A percentile compares a stretch with the other conserved stretches of the same genome.
Conservation (phyloP, 2,888 invertebrate species). For the Eulithis testata region DNA sequence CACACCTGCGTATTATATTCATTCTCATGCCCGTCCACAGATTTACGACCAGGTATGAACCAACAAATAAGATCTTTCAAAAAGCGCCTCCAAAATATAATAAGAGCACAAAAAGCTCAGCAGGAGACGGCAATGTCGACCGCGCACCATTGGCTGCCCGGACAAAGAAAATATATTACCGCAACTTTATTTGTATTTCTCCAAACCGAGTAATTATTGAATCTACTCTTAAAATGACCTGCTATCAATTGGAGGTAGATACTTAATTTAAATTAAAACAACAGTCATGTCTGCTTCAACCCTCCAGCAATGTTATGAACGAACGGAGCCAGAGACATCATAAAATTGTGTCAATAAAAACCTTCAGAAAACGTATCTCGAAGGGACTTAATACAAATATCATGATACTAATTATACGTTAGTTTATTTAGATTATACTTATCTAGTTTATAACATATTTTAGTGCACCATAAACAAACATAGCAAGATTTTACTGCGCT, state of each 20-base stretch:
- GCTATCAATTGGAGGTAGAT: constrained; percentile 16
- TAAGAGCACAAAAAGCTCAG: constrained; percentile 79
- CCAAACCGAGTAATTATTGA: constrained; percentile 54
- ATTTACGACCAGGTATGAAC: constrained; percentile 81
- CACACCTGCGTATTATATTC: constrained; percentile 74
- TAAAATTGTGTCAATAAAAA: constrained; percentile 62
- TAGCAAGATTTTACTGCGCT: constrained; percentile 82
- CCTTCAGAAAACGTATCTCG: constrained; percentile 47
- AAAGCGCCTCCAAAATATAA: constrained; percentile 80
- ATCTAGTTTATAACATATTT: constrained; percentile 85
- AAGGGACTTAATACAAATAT: constrained; percentile 69
- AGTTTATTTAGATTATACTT: constrained; percentile 83
- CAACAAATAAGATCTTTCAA: constrained; percentile 81
- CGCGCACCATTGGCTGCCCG: constrained; percentile 76
- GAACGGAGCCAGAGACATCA: constrained; percentile 45
- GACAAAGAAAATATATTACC: constrained; percentile 79
- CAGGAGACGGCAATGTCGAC: constrained; percentile 75
- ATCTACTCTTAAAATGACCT: constrained; percentile 25
- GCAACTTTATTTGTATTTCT: constrained; percentile 67
- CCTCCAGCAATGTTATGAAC: constrained; percentile 27
- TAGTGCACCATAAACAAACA: constrained; percentile 84
- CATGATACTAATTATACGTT: constrained; percentile 78
- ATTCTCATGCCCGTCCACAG: constrained; percentile 68
- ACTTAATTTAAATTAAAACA: constrained; percentile 36
- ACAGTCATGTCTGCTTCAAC: constrained; percentile 24